phyloP scores from a whole-genome alignment of 2,888 invertebrate genomes.

The Halictus quadricinctus region DNA sequence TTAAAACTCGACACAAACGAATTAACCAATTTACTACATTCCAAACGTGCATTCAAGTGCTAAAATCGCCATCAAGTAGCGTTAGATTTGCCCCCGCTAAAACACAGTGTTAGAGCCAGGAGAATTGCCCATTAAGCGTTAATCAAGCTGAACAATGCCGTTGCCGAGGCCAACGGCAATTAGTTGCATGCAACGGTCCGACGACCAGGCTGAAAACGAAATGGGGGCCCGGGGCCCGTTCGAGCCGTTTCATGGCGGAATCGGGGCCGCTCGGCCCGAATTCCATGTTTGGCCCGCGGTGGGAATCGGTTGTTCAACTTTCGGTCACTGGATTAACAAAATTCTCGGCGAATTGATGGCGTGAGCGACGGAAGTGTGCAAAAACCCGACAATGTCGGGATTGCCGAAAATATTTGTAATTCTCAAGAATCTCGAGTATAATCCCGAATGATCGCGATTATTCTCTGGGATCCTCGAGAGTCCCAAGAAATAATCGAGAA shows the following conservation, averaged over 20 bases:
- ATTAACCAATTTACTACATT: neutral
- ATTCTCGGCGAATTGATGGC: neutral
- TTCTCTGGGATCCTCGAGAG: no score
- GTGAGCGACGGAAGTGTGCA: no score
- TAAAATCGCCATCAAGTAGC: neutral
- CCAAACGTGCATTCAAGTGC: no score
- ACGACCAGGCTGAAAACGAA: conserved; percentile 42
- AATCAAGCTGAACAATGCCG: neutral
- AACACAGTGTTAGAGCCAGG: neutral
- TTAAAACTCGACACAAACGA: neutral
- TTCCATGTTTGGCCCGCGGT: conserved; percentile 19
- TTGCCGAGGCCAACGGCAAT: conserved; percentile 13
- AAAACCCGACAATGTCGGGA: no score
- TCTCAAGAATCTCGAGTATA: no score
- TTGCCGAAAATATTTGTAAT: no score
- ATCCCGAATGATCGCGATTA: no score
- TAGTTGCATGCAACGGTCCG: conserved; percentile 38
- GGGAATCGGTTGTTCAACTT: conserved; percentile 34
- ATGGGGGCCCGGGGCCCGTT: conserved; percentile 20
- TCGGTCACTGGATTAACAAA: neutral
- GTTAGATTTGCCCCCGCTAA: neutral
- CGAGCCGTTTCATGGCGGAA: conserved; percentile 9
- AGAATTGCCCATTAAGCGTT: neutral
- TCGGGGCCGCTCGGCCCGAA: conserved; percentile 43
- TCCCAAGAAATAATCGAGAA: no score